Base-by-base conservation (phyloP, 2,888 invertebrate species). In the Graphium colonna region DNA sequence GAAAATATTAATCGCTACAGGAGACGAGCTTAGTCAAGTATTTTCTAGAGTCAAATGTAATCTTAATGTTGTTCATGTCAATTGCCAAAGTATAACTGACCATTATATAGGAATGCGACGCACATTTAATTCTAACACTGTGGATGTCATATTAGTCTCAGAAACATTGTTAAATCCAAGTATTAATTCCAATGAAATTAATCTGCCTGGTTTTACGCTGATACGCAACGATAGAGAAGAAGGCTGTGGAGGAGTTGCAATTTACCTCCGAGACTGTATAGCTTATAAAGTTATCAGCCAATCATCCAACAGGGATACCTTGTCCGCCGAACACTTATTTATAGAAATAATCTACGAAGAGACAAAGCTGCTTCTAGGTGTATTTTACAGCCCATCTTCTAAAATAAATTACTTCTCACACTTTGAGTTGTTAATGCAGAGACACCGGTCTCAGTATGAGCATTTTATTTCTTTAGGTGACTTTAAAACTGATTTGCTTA, bases 191-290 rank as follows among this genome's bases (percentile, higher is more conserved):
- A 40, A 41, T 4, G 21, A 12, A 9, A 15, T 40, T 10, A 41
- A 41, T 26, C 15, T 52, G 15, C 47, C 47, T 5, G 47, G 47
- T 18, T 52, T 12, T 12, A 36, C 41, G 7, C 28, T 52, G n/a
- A 52, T 52, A 1, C 52, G 52, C 3, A 52, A 47, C 18, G 52
- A 52, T 16, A 41, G 52, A 18, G 41, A 31, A 12, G 41, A 46
- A 42, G 26, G 36, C 3, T 16, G 26, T 17, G 52, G 52, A 16
- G 52, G 52, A 5, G 52, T 52, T 9, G 46, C 52, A n/a, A 52
- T 52, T 28, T 52, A 52, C 21, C 41, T 52, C 2, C 46, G 52
- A 13, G 41, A 46, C 46, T 15, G 15, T 2, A 13, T 52, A 1
- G n/a, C 10, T 1, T 47, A 36, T 17, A 46, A 17, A 16, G 3